These are phyloP conservation scores for Dinocampus coccinellae DNA, from an alignment of 2,888 invertebrate genomes.

Conservation along the genomic window DNA sequence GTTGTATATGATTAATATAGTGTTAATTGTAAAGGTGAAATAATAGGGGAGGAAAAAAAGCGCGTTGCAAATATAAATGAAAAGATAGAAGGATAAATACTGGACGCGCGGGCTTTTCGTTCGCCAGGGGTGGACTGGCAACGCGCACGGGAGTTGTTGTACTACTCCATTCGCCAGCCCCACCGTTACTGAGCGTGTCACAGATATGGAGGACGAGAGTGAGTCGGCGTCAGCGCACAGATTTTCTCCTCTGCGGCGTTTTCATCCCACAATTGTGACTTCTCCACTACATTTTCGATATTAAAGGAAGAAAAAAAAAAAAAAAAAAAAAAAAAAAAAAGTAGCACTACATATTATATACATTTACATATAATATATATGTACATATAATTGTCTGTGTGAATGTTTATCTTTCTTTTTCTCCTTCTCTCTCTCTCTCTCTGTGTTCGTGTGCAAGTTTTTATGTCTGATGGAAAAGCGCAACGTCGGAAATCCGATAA, in stretches of 20 bases:
- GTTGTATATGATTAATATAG: background rate
- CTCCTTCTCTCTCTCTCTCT: too few relatives aligned
- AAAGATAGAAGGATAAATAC: conserved; percentile 12
- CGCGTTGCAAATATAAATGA: background rate
- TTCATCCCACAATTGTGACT: conserved; percentile 13
- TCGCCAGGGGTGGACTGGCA: conserved; percentile 31
- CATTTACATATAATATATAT: background rate
- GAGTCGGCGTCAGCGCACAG: conserved; percentile 38
- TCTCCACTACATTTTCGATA: conserved; percentile 2
- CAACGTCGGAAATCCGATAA: too few relatives aligned
- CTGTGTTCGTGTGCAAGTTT: too few relatives aligned
- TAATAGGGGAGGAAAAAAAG: background rate
- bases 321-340: background rate
- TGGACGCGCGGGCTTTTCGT: conserved; percentile 22
- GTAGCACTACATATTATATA: too few relatives aligned
- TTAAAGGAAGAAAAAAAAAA: background rate
- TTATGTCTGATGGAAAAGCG: too few relatives aligned
- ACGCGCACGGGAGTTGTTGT: conserved; percentile 28
- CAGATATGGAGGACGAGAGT: conserved; percentile 7
- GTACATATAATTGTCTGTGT: too few relatives aligned
- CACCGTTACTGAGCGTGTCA: conserved; percentile 35
- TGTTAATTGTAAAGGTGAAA: background rate
- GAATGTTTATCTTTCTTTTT: too few relatives aligned
- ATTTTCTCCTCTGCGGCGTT: conserved; percentile 31
- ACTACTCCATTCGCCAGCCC: conserved; percentile 31